Conservation (phyloP, 2,797 vertebrate species). For the Uromys caudimaculatus region DNA sequence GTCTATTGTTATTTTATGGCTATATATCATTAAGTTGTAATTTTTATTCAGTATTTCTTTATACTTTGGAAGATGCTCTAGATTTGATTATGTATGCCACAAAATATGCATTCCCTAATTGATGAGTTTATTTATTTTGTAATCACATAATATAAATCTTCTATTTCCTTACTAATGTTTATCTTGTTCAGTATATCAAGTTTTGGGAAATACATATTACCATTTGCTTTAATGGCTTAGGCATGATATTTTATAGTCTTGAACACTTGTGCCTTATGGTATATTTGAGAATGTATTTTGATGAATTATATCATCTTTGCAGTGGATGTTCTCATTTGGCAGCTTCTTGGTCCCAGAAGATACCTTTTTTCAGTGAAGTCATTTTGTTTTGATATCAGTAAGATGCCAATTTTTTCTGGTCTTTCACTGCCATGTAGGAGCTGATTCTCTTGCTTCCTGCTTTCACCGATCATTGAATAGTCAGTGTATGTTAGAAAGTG, state of each 20-base stretch:
- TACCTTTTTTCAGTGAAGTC: not conserved
- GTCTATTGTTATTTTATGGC: not conserved
- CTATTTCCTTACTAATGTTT: slow-evolving; percentile 5
- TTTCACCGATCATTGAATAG: not conserved
- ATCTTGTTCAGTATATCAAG: not conserved
- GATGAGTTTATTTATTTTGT: not conserved
- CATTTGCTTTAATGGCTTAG: not conserved
- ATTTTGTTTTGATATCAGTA: not conserved
- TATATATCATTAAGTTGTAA: not conserved
- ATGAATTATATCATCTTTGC: not conserved
- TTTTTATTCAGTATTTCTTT: not conserved
- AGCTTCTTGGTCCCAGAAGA: not conserved
- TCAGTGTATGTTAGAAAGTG: not conserved
- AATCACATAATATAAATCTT: not conserved
- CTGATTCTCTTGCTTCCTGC: not conserved
- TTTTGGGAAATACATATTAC: not conserved
- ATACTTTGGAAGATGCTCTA: not conserved
- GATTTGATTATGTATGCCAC: not conserved
- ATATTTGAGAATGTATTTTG: not conserved
- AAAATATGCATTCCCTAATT: not conserved
- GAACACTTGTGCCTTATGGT: not conserved
- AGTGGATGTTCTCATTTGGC: not conserved
- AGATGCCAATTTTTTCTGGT: not conserved
- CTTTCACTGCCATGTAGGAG: not conserved
- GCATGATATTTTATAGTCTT: not conserved